phyloP scores from a whole-genome alignment of 64 coral and sea anemone species.

The Pachyseris speciosa region DNA sequence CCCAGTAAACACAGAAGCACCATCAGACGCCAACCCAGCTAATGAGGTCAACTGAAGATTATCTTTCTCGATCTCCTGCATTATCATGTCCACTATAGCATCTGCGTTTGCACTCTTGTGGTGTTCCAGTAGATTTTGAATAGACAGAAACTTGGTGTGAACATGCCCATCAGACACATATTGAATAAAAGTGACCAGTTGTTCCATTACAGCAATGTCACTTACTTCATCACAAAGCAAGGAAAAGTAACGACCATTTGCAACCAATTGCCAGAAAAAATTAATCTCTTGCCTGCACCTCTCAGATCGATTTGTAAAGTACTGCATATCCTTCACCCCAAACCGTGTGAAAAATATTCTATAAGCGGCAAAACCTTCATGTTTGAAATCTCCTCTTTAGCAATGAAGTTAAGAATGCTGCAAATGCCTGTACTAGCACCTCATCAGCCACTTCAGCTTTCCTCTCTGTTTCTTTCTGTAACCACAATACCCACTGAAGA shows the following conservation, averaged over 20 bases:
- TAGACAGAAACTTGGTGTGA: too few relatives aligned
- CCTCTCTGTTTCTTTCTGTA: not conserved
- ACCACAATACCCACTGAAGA: not conserved
- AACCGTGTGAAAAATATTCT: not conserved
- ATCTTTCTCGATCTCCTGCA: not conserved
- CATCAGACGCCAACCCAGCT: not conserved
- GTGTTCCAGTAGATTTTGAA: too few relatives aligned
- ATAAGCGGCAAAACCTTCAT: not conserved
- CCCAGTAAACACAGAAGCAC: not conserved
- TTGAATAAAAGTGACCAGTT: too few relatives aligned
- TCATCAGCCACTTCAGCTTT: constrained; percentile 19
- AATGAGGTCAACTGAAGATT: not conserved
- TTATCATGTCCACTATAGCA: not conserved
- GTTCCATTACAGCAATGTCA: too few relatives aligned
- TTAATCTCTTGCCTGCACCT: not conserved
- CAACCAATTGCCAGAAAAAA: not conserved
- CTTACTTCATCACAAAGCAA: not conserved
- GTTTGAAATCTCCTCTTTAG: not conserved
- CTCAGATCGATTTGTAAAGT: not conserved
- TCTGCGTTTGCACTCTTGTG: too few relatives aligned
- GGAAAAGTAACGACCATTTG: not conserved
- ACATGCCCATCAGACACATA: too few relatives aligned
- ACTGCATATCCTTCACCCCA: not conserved
- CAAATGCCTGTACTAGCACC: not conserved
- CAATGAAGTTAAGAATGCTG: not conserved